These are phyloP conservation scores for Dasyprocta punctata DNA, from an alignment of 2,113 vertebrate genomes.

Conservation along the genomic window DNA sequence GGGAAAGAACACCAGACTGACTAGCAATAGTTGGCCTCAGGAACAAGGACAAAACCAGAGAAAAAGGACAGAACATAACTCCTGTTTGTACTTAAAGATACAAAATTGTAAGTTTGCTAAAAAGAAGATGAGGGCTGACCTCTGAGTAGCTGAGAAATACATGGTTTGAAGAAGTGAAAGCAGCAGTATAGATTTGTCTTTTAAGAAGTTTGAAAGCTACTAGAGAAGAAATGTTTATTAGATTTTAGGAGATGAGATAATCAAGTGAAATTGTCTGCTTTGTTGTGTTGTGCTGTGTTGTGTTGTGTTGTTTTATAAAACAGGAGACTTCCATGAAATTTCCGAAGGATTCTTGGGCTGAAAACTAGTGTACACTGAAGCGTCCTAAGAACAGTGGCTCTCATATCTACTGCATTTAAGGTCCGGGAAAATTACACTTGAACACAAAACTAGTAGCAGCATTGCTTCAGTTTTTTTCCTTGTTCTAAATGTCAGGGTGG, in stretches of 20 bases:
- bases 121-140: fast-evolving
- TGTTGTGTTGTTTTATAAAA: background rate
- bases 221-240: background rate
- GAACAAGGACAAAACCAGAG: background rate
- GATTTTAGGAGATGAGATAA: background rate
- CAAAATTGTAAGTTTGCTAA: fast-evolving
- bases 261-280: background rate
- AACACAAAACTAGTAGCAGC: background rate
- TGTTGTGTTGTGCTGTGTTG: no score
- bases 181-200: background rate
- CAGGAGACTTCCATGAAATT: background rate
- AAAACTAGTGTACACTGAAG: background rate
- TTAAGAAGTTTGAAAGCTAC: background rate
- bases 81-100: background rate
- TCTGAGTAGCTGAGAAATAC: background rate
- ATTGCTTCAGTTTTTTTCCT: background rate
- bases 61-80: background rate
- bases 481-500: background rate
- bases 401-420: background rate
- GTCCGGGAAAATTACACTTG: background rate
- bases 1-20: background rate
- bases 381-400: background rate
- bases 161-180: fast-evolving
- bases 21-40: background rate
- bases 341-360: background rate